A percentile compares a stretch with the other conserved stretches of the same genome.
Conservation (phyloP, 37 sponge, comb jelly and placozoan genomes). For the Chondrilla cf. caribensis region DNA sequence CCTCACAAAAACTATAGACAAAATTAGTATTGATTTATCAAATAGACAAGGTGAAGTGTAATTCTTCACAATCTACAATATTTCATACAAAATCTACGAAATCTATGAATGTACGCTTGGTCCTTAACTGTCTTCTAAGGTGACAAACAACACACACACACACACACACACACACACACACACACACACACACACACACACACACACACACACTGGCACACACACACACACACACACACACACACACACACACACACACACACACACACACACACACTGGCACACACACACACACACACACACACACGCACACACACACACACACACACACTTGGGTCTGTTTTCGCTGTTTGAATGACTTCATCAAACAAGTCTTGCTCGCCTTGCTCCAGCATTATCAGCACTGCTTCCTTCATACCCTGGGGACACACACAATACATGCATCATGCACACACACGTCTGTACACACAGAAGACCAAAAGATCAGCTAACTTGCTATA, state of each 20-base stretch:
- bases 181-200: too few species aligned
- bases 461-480: not conserved
- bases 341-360: conserved; percentile 68
- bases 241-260: too few species aligned
- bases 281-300: not conserved
- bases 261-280: too few species aligned
- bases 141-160: too few species aligned
- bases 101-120: not conserved
- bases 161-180: too few species aligned
- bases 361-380: conserved; percentile 94
- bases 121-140: too few species aligned
- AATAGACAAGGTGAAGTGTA: not conserved
- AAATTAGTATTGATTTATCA: not conserved
- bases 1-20: conserved; percentile 68
- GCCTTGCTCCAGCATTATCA: conserved; percentile 86
- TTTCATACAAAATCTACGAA: too few species aligned
- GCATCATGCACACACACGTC: not conserved
- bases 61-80: not conserved
- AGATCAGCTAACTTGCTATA: not conserved
- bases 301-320: not conserved
- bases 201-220: too few species aligned
- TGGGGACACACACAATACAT: not conserved
- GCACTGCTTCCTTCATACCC: conserved; percentile 70
- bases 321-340: conserved; percentile 40
- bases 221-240: too few species aligned